Base-by-base conservation (phyloP, 2,888 invertebrate species). In the Lithosia quadra region DNA sequence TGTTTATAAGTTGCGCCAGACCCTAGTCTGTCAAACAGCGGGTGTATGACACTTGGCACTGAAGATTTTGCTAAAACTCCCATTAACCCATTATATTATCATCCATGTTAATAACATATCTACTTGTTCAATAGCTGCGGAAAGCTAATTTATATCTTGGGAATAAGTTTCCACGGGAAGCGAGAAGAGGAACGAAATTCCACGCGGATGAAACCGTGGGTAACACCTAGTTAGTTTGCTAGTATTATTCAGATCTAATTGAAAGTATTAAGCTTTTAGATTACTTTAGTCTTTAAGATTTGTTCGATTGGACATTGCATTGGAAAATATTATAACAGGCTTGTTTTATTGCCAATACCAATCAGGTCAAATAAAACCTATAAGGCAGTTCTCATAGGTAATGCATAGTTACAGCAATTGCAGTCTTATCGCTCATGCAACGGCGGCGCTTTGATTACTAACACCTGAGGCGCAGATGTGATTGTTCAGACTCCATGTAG, bases 391-490 rank as follows among this genome's bases (percentile, higher is more conserved):
- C 18, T 60, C 63, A 68, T n/a, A 69, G 18, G 60, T 57, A 67
- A 70, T 59, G 73, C 82, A 75, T 86, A 77, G 84, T 72, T 86
- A 84, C 84, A 80, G 21, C 60, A 77, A 70, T 77, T 72, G 69
- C 73, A 73, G 67, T 69, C 75, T 82, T 86, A 88, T 88, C 83
- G 84, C 71, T 71, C 69, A 74, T 79, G 71, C 77, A 68, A 78
- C 75, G 69, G 74, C 87, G 86, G 74, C 87, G 86, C 86, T 90
- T 84, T 86, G 87, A 88, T 90, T 89, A 83, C 83, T 68, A 83
- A 77, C 90, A 91, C 90, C 91, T 91, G 91, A 85, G 79, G 76
- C 79, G 76, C 87, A 86, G 78, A 86, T 86, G 87, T 79, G 84
- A 86, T 86, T 87, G 85, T 84, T 83, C 78, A 82, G 77, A 68